Evolutionary conservation across 2,888 invertebrate genomes (phyloP).

Genomic region (Melanophora roralis): DNA sequence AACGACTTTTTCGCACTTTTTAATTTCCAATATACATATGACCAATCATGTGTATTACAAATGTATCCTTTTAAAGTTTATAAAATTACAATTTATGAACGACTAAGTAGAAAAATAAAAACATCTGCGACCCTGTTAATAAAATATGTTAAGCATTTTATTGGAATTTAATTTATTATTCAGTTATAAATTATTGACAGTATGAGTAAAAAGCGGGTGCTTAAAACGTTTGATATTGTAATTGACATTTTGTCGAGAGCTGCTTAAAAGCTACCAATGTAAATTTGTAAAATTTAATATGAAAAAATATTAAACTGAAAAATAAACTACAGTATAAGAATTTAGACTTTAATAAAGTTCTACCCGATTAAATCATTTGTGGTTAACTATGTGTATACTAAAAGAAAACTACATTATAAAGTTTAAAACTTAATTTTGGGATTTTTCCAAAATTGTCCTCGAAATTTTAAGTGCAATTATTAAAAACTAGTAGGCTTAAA

Average conservation of each 20-base stretch:
- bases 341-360: no score
- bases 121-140: constrained; percentile 59
- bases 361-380: no score
- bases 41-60: constrained; percentile 44
- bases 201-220: constrained; percentile 5
- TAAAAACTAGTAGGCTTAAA: no score
- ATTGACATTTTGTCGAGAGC: constrained; percentile 2
- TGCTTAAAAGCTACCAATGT: no score
- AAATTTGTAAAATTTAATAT: no score
- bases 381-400: no score
- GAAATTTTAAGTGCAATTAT: no score
- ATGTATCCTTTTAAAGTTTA: constrained; percentile 34
- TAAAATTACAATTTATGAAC: constrained; percentile 41
- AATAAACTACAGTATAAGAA: no score
- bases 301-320: no score
- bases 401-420: no score
- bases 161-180: constrained; percentile 50
- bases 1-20: background rate
- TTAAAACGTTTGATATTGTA: constrained; percentile 38
- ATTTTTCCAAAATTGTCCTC: no score
- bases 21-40: constrained; percentile 35
- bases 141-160: constrained; percentile 48
- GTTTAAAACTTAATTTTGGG: no score
- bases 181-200: constrained; percentile 39
- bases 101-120: constrained; percentile 43